Conservation (phyloP, 2,113 vertebrate genomes). For the Caranx ignobilis region DNA sequence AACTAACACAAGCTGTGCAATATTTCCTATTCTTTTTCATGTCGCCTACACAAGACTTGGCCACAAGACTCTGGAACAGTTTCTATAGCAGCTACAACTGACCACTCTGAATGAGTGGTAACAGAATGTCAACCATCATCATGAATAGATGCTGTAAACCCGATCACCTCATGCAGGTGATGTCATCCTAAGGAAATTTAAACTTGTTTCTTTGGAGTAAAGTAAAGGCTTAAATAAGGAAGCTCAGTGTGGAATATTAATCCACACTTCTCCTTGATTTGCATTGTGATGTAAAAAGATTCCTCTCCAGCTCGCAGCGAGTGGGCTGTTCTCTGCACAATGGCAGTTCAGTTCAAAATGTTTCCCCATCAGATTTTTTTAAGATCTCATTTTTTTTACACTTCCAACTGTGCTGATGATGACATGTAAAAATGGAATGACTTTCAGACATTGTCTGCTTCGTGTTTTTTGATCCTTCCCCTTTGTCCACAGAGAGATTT, state of each 20-base stretch:
- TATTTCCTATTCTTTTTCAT: slow-evolving; percentile 7
- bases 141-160: not conserved
- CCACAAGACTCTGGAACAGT: not conserved
- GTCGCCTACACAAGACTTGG: not conserved
- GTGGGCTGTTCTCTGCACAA: slow-evolving; percentile 16
- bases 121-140: not conserved
- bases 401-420: slow-evolving; percentile 14
- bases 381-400: slow-evolving; percentile 19
- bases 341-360: slow-evolving; percentile 34
- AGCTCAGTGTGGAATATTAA: slow-evolving; percentile 7
- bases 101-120: not conserved
- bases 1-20: slow-evolving; percentile 1
- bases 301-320: slow-evolving; percentile 13
- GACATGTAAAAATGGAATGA: slow-evolving; percentile 18
- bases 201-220: slow-evolving; percentile 17
- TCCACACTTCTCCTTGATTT: slow-evolving; percentile 24
- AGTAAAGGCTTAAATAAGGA: slow-evolving; percentile 14
- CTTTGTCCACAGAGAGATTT: slow-evolving; percentile 22
- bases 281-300: slow-evolving; percentile 13
- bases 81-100: slow-evolving; percentile 20
- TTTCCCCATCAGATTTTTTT: slow-evolving; percentile 15
- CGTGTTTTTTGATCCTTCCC: slow-evolving; percentile 25
- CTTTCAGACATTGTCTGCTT: slow-evolving; percentile 22
- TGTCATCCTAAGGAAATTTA: not conserved
- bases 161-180: slow-evolving; percentile 10